Base-by-base conservation (phyloP, 2,113 vertebrate species). In the Tyto alba region DNA sequence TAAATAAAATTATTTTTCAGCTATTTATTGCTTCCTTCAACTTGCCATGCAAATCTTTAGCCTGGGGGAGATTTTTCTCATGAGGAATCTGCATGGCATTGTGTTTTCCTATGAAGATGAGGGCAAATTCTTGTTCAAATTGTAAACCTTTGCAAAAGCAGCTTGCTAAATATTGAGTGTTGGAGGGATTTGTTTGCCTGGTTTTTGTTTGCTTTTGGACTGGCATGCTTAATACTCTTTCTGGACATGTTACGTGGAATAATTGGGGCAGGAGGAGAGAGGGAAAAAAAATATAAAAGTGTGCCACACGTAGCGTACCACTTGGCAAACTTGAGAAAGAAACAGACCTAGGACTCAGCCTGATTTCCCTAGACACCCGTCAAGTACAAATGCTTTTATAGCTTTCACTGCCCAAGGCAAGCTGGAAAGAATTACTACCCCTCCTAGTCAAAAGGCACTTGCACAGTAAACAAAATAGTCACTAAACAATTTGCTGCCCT, bases 401-500 rank as follows among this genome's bases (percentile, higher is more conserved):
- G 56, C 78, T 89, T 76, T 86, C n/a, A 10, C 43, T 94, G 93
- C 92, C 84, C 57, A 68, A 56, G 89, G 93, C 92, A 85, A 74
- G 55, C 73, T 67, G 79, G 77, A 40, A 93, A 79, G 84, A 91
- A 88, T 74, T 94, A n/a, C 40, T 7, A 4, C 63, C 21, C 36
- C 38, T 85, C 41, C 45, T 73, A 53, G 64, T 85, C 71, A 90
- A 85, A 93, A 93, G 68, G 81, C 84, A 69, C 73, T 95, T 52
- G 73, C 60, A n/a, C 71, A 22, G 71, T 81, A 95, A 96, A 96
- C 93, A 91, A 91, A 94, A 85, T 8, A 63, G 76, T 53, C 59
- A 18, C 86, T 88, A 76, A 94, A 96, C 93, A 89, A 86, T 95
- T 93, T 90, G 94, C 79, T 93, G 71, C 64, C 91, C 55, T 72